Percentiles rank a stretch among this genome's conserved stretches.
Evolutionary conservation across 2,797 vertebrate genomes (phyloP).

Genomic region (Smutsia gigantea): DNA sequence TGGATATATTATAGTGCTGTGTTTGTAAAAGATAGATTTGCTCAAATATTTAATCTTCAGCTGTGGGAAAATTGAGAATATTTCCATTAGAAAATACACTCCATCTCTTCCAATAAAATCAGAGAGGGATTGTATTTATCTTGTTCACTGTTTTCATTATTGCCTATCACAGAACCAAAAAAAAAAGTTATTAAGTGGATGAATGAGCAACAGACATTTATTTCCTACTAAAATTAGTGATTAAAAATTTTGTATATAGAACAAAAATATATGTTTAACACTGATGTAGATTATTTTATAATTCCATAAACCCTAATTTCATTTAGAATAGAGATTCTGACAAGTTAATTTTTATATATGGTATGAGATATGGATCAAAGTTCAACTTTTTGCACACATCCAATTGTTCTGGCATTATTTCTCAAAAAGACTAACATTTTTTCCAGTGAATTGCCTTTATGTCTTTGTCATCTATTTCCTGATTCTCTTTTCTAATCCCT

Average conservation of each 20-base stretch:
- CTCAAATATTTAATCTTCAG: background rate
- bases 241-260: background rate
- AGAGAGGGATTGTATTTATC: background rate
- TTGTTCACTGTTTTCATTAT: background rate
- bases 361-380: background rate
- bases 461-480: background rate
- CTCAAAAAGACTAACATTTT: background rate
- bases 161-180: background rate
- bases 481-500: background rate
- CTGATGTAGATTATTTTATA: conserved; percentile 48
- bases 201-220: background rate
- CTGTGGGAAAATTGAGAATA: background rate
- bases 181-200: background rate
- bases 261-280: conserved; percentile 46
- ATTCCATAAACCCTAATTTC: conserved; percentile 55
- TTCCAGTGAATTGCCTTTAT: background rate
- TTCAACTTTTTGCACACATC: background rate
- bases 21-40: background rate
- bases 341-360: conserved; percentile 57
- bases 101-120: background rate
- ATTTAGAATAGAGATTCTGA: conserved; percentile 71
- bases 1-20: background rate
- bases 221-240: background rate
- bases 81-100: background rate
- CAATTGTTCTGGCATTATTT: background rate